Evolutionary conservation across 2,888 invertebrate species (phyloP).

Genomic region (Acronicta aceris): DNA sequence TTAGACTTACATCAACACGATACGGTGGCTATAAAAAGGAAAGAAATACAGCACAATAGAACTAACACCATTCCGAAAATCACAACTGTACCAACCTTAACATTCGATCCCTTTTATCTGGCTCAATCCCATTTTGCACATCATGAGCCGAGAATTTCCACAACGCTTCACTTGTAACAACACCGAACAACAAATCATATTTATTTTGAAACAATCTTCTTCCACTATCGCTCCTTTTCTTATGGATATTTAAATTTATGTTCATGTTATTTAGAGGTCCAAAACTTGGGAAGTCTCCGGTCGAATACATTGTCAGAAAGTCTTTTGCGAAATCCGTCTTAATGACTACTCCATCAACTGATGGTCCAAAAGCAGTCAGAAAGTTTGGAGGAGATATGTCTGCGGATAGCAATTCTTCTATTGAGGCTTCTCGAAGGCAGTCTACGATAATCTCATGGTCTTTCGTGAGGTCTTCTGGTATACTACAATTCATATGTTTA

Average conservation of each 20-base stretch:
- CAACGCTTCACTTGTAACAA: conserved; percentile 97
- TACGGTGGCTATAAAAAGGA: not conserved
- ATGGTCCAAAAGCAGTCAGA: conserved; percentile 96
- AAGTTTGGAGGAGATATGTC: conserved; percentile 95
- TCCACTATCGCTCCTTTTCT: conserved; percentile 90
- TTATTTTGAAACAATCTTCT: conserved; percentile 90
- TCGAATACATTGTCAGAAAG: conserved; percentile 92
- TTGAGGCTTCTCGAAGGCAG: conserved; percentile 93
- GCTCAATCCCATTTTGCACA: conserved; percentile 95
- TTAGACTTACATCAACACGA: too few relatives aligned
- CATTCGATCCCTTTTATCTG: conserved; percentile 95
- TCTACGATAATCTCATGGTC: conserved; percentile 96
- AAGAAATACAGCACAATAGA: not conserved
- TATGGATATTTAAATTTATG: conserved; percentile 86
- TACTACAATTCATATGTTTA: conserved; percentile 94
- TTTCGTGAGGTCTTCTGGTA: conserved; percentile 94
- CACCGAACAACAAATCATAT: conserved; percentile 96
- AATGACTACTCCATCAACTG: conserved; percentile 98
- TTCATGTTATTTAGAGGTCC: conserved; percentile 90
- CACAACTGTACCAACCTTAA: conserved; percentile 80
- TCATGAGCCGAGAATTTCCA: conserved; percentile 96
- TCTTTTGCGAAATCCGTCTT: conserved; percentile 95
- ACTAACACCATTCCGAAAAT: conserved; percentile 27
- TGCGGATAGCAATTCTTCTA: conserved; percentile 92
- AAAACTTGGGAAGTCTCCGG: conserved; percentile 90